Evolutionary conservation across 2,797 vertebrate genomes (phyloP).

Genomic region (Falco naumanni): DNA sequence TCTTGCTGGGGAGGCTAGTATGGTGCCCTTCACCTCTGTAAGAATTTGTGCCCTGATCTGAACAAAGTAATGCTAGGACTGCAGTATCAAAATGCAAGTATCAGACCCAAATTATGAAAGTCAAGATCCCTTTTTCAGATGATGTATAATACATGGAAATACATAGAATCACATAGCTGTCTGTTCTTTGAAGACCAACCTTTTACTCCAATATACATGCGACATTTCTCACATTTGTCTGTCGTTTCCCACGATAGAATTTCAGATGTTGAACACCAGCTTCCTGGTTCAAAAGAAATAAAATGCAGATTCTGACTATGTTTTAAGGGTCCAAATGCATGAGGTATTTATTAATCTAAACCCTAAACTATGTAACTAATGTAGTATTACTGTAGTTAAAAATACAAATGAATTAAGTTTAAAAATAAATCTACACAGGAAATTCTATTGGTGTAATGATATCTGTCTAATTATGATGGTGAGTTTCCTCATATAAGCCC

Average conservation of each 20-base stretch:
- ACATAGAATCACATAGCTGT: background rate
- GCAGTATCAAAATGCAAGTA: background rate
- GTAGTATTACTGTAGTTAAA: background rate
- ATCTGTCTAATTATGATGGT: background rate
- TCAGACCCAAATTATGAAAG: background rate
- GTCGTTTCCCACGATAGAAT: background rate
- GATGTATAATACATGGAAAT: background rate
- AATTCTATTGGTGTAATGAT: background rate
- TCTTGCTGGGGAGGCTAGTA: background rate
- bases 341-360: background rate
- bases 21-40: background rate
- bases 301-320: background rate
- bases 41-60: background rate
- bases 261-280: fast-evolving
- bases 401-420: background rate
- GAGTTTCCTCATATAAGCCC: background rate
- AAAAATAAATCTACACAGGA: background rate
- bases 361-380: background rate
- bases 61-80: background rate
- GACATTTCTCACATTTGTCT: background rate
- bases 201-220: background rate
- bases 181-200: background rate
- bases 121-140: background rate
- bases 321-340: background rate
- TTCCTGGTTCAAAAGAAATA: background rate